Conservation (phyloP, 2,113 vertebrate species). For the Euleptes europaea region DNA sequence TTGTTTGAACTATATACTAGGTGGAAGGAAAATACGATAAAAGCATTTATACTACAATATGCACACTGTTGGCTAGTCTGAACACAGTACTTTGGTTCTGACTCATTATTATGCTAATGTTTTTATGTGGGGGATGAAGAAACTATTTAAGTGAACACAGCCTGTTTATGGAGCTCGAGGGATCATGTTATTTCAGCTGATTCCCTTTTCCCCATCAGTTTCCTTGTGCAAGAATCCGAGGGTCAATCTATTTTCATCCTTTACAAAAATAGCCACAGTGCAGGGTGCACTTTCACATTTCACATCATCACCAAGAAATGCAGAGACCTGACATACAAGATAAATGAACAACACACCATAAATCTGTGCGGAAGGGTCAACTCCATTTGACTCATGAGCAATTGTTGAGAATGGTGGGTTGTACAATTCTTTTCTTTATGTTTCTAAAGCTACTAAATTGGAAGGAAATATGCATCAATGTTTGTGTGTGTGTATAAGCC, state of each 20-base stretch:
- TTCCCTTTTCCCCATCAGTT: constrained; percentile 20
- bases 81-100: background rate
- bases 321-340: constrained; percentile 62
- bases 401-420: constrained; percentile 47
- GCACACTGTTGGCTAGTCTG: background rate
- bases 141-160: constrained; percentile 8
- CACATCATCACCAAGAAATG: constrained; percentile 57
- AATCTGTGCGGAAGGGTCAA: constrained; percentile 61
- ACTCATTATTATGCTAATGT: constrained; percentile 23
- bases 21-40: constrained; percentile 22
- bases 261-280: constrained; percentile 54
- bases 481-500: background rate
- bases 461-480: constrained; percentile 45
- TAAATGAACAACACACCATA: constrained; percentile 67
- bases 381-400: constrained; percentile 56
- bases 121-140: constrained; percentile 9
- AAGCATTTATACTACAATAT: background rate
- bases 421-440: constrained; percentile 48
- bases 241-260: constrained; percentile 54
- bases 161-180: background rate
- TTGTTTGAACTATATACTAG: background rate
- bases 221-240: constrained; percentile 40
- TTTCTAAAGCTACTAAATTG: constrained; percentile 44
- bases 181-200: constrained; percentile 35
- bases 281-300: constrained; percentile 58